Evolutionary conservation across 2,797 vertebrate genomes (phyloP).

Genomic region (Moxostoma hubbsi): DNA sequence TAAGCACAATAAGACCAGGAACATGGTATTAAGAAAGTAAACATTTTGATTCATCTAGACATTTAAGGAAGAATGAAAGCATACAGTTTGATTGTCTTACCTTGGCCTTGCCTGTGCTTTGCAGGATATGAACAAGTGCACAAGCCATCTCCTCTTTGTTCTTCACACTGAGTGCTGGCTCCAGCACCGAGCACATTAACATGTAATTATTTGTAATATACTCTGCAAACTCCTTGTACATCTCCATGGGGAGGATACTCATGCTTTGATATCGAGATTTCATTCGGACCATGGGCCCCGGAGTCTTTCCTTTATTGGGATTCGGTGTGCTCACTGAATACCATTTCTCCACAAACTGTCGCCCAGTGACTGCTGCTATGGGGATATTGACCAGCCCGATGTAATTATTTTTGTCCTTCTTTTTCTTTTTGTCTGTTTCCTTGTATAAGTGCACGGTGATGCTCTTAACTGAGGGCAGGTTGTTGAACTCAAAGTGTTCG

Average conservation of each 20-base stretch:
- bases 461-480: constrained; percentile 83
- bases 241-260: constrained; percentile 93
- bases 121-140: constrained; percentile 93
- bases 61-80: neutral
- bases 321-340: constrained; percentile 93
- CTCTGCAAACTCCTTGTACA: constrained; percentile 97
- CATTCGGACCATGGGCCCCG: constrained; percentile 81
- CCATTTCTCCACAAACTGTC: constrained; percentile 95
- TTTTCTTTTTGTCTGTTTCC: constrained; percentile 94
- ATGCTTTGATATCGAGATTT: constrained; percentile 94
- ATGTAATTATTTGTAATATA: constrained; percentile 93
- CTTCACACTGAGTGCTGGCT: constrained; percentile 89
- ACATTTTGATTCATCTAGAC: neutral
- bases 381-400: constrained; percentile 92
- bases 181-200: constrained; percentile 89
- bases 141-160: constrained; percentile 93
- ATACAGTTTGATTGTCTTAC: constrained; percentile 54
- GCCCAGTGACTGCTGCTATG: constrained; percentile 82
- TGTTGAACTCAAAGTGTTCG: constrained; percentile 93
- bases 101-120: constrained; percentile 88
- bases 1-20: neutral
- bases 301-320: constrained; percentile 81
- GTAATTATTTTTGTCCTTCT: constrained; percentile 97
- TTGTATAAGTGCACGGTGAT: constrained; percentile 96
- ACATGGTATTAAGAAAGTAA: neutral